Evolutionary conservation across 2,797 vertebrate species (phyloP).

Genomic region (Aratinga solstitialis): DNA sequence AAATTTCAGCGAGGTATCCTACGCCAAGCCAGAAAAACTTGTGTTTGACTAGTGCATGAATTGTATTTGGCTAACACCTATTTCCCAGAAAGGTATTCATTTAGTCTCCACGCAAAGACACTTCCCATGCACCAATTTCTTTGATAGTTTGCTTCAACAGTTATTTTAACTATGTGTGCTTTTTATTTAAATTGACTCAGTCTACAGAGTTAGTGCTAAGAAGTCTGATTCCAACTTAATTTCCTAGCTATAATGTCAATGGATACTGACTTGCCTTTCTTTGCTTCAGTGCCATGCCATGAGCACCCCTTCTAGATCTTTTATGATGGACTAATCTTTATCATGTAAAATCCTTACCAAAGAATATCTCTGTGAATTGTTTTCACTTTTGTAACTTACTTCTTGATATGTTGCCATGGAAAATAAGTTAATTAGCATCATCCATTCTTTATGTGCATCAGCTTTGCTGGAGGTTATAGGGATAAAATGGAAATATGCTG

Average conservation of each 20-base stretch:
- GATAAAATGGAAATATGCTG: neutral
- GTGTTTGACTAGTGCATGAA: slow-evolving; percentile 57
- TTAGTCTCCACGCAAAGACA: neutral
- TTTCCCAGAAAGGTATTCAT: slow-evolving; percentile 34
- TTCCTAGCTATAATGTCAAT: neutral
- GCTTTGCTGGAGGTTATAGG: neutral
- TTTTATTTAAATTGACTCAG: neutral
- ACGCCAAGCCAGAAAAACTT: slow-evolving; percentile 52
- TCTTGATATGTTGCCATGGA: neutral
- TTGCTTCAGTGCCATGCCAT: neutral
- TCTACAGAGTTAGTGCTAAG: neutral
- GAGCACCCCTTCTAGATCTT: neutral
- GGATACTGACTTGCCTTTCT: neutral
- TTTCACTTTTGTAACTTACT: neutral
- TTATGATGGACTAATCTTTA: neutral
- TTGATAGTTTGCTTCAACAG: slow-evolving; percentile 30
- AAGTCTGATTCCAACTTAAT: slow-evolving; percentile 10
- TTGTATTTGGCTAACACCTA: slow-evolving; percentile 42
- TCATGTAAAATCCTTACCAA: neutral
- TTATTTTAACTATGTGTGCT: neutral
- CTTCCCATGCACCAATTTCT: neutral
- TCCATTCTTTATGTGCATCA: neutral
- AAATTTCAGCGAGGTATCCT: slow-evolving; percentile 39
- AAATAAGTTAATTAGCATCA: neutral
- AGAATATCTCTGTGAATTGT: neutral